Evolutionary conservation across 2,888 invertebrate species (phyloP).

Genomic region (Brachypalpus laphriformis): DNA sequence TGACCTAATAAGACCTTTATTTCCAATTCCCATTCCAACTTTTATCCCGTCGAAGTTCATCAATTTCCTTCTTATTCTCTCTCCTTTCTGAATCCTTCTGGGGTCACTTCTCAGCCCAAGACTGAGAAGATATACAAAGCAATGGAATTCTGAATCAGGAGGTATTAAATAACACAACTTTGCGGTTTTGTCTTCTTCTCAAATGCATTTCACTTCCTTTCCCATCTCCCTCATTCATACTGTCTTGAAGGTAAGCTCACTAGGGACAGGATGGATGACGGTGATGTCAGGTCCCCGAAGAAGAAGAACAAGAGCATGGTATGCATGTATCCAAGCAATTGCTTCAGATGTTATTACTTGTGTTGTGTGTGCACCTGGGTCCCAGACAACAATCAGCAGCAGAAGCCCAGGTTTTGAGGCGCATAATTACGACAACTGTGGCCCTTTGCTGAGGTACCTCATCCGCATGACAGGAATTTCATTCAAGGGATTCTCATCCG

Average conservation of each 20-base stretch:
- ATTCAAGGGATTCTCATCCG: conserved; percentile 67
- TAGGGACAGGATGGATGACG: conserved; percentile 47
- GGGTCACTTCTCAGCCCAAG: conserved; percentile 47
- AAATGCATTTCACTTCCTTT: conserved; percentile 68
- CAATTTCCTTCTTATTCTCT: conserved; percentile 65
- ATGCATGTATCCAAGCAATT: conserved; percentile 71
- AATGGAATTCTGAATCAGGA: conserved; percentile 60
- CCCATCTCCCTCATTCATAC: conserved; percentile 28
- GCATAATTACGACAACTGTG: conserved; percentile 73
- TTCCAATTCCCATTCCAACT: conserved; percentile 38
- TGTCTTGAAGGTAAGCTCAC: background rate
- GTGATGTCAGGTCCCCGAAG: conserved; percentile 50
- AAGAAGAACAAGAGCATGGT: conserved; percentile 12
- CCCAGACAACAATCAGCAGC: conserved; percentile 63
- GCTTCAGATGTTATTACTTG: conserved; percentile 68
- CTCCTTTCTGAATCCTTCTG: conserved; percentile 49
- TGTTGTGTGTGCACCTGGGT: conserved; percentile 68
- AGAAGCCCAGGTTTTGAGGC: conserved; percentile 60
- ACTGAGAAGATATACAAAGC: conserved; percentile 25
- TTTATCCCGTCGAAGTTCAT: conserved; percentile 54
- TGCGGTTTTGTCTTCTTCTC: conserved; percentile 65
- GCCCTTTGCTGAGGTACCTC: conserved; percentile 47
- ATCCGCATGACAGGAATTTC: conserved; percentile 69
- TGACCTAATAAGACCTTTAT: conserved; percentile 67
- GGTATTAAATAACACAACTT: conserved; percentile 72